Conservation (phyloP, 2,797 vertebrate genomes). For the Myotis pilosus region DNA sequence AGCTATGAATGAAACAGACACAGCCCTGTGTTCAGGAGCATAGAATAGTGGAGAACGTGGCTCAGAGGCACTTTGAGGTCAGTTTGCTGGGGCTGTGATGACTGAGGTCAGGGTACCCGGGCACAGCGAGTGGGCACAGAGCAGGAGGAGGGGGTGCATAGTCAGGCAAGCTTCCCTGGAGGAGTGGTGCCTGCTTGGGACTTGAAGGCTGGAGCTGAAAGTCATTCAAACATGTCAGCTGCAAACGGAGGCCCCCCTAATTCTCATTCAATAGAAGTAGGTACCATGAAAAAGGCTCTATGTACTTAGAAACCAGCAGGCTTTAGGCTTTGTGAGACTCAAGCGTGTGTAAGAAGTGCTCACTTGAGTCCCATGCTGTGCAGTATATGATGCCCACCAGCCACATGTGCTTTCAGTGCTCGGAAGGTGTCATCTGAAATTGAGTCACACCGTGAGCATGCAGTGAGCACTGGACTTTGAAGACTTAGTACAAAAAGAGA, state of each 20-base stretch:
- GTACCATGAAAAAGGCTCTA: neutral
- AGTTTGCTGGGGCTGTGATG: neutral
- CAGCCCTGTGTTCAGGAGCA: neutral
- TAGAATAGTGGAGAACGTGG: neutral
- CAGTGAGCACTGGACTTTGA: neutral
- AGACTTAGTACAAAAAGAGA: neutral
- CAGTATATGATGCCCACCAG: accelerated
- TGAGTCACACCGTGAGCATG: accelerated
- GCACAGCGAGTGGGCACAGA: neutral
- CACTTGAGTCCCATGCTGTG: accelerated
- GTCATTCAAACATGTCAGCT: neutral
- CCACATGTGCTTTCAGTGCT: neutral
- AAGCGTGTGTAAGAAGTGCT: neutral
- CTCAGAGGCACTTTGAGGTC: neutral
- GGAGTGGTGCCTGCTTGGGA: neutral
- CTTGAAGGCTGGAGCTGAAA: neutral
- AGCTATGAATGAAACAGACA: neutral
- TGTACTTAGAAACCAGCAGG: neutral
- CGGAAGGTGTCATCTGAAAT: neutral
- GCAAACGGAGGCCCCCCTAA: neutral
- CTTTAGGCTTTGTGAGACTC: neutral
- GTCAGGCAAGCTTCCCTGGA: neutral
- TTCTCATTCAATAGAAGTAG: neutral
- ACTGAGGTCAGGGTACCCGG: neutral
- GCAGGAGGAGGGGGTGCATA: no score